phyloP scores from a whole-genome alignment of 2,888 invertebrate species.

The Idaea straminata region DNA sequence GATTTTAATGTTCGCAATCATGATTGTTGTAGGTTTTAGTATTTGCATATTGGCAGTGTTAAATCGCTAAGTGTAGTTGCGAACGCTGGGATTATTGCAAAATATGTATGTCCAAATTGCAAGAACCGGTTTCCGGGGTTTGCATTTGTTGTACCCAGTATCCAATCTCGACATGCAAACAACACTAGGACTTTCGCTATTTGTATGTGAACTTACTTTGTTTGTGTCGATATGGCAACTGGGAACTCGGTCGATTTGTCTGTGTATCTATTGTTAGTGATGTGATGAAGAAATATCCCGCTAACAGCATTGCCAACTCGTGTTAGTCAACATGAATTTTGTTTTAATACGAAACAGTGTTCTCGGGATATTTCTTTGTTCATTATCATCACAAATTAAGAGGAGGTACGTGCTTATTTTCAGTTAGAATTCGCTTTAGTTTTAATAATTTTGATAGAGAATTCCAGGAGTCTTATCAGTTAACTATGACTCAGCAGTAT shows the following conservation, averaged over 20 bases:
- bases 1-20: background rate
- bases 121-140: slow-evolving; percentile 58
- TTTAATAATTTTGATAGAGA: slow-evolving; percentile 13
- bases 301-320: slow-evolving; percentile 35
- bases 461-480: slow-evolving; percentile 12
- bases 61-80: slow-evolving; percentile 21
- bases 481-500: slow-evolving; percentile 13
- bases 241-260: slow-evolving; percentile 52
- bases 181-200: slow-evolving; percentile 50
- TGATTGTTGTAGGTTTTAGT: slow-evolving; percentile 11
- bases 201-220: slow-evolving; percentile 41
- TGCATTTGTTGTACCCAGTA: slow-evolving; percentile 30
- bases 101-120: slow-evolving; percentile 61
- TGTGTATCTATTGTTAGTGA: slow-evolving; percentile 38
- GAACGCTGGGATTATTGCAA: slow-evolving; percentile 50
- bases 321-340: slow-evolving; percentile 38
- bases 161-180: slow-evolving; percentile 35
- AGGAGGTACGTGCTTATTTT: slow-evolving; percentile 15
- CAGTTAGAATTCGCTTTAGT: slow-evolving; percentile 6
- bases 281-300: slow-evolving; percentile 43
- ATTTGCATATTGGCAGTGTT: slow-evolving; percentile 21
- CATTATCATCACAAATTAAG: background rate
- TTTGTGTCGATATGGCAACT: slow-evolving; percentile 34
- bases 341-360: slow-evolving; percentile 11
- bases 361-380: slow-evolving; percentile 8